phyloP scores from a whole-genome alignment of 2,888 invertebrate genomes.

The Campaea margaritaria region DNA sequence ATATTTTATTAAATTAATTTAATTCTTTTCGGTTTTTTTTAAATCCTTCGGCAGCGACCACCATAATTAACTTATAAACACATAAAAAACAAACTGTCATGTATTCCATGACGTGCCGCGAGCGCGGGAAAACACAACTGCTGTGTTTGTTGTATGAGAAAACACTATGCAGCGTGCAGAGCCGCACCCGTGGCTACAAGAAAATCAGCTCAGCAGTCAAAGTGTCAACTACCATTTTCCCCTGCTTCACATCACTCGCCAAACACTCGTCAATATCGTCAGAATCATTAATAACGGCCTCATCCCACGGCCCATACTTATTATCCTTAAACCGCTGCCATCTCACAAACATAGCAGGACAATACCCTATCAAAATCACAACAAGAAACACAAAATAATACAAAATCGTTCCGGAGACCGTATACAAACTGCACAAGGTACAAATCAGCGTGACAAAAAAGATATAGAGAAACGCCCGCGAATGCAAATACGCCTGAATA shows the following conservation, averaged over 20 bases:
- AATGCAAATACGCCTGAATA: constrained; percentile 86
- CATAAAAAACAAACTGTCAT: too few relatives aligned
- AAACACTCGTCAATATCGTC: constrained; percentile 79
- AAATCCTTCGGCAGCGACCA: too few relatives aligned
- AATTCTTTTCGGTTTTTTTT: too few relatives aligned
- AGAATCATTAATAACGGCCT: constrained; percentile 91
- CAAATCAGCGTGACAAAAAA: constrained; percentile 80
- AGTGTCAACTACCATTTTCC: too few relatives aligned
- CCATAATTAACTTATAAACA: too few relatives aligned
- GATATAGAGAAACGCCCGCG: constrained; percentile 82
- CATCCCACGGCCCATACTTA: constrained; percentile 99
- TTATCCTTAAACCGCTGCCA: constrained; percentile 94
- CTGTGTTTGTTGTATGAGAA: too few relatives aligned
- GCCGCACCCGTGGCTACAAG: too few relatives aligned
- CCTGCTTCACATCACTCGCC: constrained; percentile 31
- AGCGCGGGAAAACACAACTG: too few relatives aligned
- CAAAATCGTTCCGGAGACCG: constrained; percentile 85
- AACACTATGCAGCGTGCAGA: too few relatives aligned
- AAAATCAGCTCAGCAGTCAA: too few relatives aligned
- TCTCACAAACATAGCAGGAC: constrained; percentile 90
- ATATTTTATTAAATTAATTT: too few relatives aligned
- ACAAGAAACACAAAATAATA: constrained; percentile 86
- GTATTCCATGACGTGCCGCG: too few relatives aligned
- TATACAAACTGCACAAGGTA: constrained; percentile 81
- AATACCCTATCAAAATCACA: constrained; percentile 88